phyloP scores from a whole-genome alignment of 92 coral and sea anemone genomes.

The Porites evermanni region DNA sequence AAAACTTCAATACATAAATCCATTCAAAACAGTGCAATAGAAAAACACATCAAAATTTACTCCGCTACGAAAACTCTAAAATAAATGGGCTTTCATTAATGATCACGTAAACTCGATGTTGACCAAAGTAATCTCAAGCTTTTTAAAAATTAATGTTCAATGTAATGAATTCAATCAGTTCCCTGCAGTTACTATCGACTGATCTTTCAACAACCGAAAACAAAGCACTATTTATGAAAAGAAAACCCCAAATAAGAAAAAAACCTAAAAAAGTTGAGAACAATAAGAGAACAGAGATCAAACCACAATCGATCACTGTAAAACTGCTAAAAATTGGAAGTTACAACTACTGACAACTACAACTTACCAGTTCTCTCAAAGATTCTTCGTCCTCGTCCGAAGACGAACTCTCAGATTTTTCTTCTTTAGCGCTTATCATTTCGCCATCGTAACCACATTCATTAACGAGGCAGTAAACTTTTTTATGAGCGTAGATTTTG shows the following conservation, averaged over 20 bases:
- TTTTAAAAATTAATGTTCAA: slow-evolving; percentile 1
- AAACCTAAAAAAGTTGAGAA: neutral
- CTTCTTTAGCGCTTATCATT: slow-evolving; percentile 65
- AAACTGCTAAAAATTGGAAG: neutral
- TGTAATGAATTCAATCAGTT: neutral
- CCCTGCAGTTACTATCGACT: neutral
- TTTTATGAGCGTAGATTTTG: neutral
- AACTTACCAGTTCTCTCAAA: slow-evolving; percentile 74
- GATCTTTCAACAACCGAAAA: neutral
- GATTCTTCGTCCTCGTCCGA: slow-evolving; percentile 79
- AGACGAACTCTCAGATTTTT: slow-evolving; percentile 42
- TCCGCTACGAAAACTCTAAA: neutral
- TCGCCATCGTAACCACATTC: slow-evolving; percentile 27
- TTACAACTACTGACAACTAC: neutral
- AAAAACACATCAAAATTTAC: neutral
- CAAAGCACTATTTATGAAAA: neutral
- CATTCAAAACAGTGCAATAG: neutral
- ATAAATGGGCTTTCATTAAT: too few species aligned
- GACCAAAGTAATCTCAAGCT: neutral
- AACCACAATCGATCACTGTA: neutral
- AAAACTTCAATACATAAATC: too few species aligned
- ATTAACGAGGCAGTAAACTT: neutral
- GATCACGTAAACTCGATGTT: neutral
- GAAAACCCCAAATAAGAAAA: neutral
- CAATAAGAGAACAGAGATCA: too few species aligned